These are phyloP conservation scores for Aspidiotus destructor DNA, from an alignment of 2,888 invertebrate genomes.

Conservation along the genomic window DNA sequence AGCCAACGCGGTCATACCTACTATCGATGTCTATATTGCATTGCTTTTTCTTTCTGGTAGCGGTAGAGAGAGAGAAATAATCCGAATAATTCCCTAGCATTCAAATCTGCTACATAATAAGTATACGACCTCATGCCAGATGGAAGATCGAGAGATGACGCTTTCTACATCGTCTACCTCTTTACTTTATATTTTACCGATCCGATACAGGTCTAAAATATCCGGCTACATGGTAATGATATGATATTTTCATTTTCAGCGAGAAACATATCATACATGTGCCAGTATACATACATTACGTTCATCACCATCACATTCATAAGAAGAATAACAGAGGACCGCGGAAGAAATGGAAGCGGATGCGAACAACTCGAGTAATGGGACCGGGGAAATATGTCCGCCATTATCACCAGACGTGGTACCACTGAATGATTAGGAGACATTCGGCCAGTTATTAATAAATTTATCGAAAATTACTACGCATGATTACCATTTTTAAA, in stretches of 20 bases:
- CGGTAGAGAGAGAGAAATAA: too few species aligned
- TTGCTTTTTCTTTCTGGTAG: too few species aligned
- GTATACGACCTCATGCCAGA: too few species aligned
- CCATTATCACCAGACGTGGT: not conserved
- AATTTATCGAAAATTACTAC: constrained; percentile 4
- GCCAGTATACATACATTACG: constrained; percentile 1
- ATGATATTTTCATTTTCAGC: not conserved
- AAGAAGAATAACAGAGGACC: not conserved
- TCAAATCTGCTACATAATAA: too few species aligned
- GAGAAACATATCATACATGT: constrained; percentile 1
- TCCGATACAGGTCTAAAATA: too few species aligned
- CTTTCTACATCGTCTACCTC: too few species aligned
- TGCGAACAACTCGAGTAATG: not conserved
- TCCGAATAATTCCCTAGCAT: too few species aligned
- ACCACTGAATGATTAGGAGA: not conserved
- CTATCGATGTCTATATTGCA: too few species aligned
- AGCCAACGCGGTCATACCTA: too few species aligned
- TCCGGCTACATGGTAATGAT: too few species aligned
- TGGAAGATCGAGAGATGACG: too few species aligned
- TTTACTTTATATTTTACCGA: too few species aligned
- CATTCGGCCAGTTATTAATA: not conserved
- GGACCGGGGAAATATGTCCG: not conserved
- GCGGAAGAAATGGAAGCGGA: not conserved
- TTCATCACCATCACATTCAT: constrained; percentile 1
- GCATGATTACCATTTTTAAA: not conserved